Conservation (phyloP, 1,140 invertebrate species). For the Caenorhabditis brenneri region DNA sequence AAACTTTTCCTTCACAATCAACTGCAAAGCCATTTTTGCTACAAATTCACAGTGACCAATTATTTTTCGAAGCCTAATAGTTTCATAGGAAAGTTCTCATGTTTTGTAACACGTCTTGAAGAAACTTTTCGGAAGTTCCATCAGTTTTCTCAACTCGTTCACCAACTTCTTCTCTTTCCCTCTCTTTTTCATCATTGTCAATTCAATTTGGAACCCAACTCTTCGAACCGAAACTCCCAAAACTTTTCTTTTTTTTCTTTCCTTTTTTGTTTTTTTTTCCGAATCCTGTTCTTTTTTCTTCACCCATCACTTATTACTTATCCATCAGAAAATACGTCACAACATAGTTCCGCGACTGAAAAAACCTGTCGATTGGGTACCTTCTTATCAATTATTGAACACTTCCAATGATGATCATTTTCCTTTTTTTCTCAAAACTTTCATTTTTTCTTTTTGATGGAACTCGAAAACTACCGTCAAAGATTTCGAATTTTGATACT, state of each 20-base stretch:
- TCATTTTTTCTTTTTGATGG: not conserved
- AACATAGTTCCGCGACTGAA: slow-evolving; percentile 13
- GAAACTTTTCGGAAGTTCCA: too few species aligned
- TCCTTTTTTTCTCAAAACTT: not conserved
- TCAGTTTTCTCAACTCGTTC: not conserved
- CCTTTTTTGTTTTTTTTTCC: not conserved
- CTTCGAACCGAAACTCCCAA: not conserved
- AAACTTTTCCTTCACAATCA: too few species aligned
- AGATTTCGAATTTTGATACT: not conserved
- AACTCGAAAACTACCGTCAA: not conserved
- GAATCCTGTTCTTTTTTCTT: not conserved
- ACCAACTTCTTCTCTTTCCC: not conserved
- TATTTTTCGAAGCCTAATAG: too few species aligned
- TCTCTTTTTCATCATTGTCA: not conserved
- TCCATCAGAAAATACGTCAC: slow-evolving; percentile 4
- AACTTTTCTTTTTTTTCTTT: not conserved
- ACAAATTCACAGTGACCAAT: too few species aligned
- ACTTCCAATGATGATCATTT: not conserved
- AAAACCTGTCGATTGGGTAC: not conserved
- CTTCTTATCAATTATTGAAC: not conserved
- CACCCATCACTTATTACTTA: not conserved
- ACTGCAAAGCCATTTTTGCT: too few species aligned
- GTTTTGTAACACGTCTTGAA: too few species aligned
- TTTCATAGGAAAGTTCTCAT: too few species aligned
- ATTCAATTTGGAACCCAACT: slow-evolving; percentile 35